Base-by-base conservation (phyloP, 2,888 invertebrate species). In the Oxyteleia sp. region DNA sequence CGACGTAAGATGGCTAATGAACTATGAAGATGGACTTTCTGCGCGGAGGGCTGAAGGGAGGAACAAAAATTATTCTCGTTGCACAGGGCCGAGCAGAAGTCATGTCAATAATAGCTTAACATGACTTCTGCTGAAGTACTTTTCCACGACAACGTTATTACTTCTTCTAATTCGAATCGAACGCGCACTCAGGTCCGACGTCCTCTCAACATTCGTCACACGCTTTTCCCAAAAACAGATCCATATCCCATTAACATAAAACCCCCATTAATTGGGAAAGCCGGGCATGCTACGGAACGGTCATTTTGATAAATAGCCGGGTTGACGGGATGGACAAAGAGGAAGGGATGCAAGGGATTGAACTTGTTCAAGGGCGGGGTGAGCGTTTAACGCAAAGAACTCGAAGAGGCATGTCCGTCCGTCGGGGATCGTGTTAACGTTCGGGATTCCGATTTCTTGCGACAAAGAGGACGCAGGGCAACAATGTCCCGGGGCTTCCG, bases 301-400 rank as follows among this genome's bases (percentile, higher is more conserved):
- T 78, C 69, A 63, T 63, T 64, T 81, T 68, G 74, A 81, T 74
- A 81, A 81, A 81, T 71, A 63, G 57, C 43, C 64, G 15, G 47
- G 57, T 32, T 57, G 15, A 38, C 45, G 4, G 15, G 64, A 16
- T 13, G 61, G 45, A 68, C 59, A 53, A 78, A 61, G 43, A 45
- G 53, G 18, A 61, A 45, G 66, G 61, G 63, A 66, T 49, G 72
- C 20, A 51, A 57, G 59, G 61, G 43, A 68, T 68, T 61, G 72
- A 51, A 64, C 72, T 66, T 72, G 57, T 64, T 51, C 47, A 68
- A 74, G 71, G 80, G 80, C 72, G 80, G 59, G 61, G 35, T 68
- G 20, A 38, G 18, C 68, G 47, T 59, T 72, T 61, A 68, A 68
- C 53, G 57, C 11, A 64, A 59, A 80, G 53, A 64, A 64, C 55